These are phyloP conservation scores for Coreius guichenoti DNA, from an alignment of 2,797 vertebrate species.

Conservation along the genomic window DNA sequence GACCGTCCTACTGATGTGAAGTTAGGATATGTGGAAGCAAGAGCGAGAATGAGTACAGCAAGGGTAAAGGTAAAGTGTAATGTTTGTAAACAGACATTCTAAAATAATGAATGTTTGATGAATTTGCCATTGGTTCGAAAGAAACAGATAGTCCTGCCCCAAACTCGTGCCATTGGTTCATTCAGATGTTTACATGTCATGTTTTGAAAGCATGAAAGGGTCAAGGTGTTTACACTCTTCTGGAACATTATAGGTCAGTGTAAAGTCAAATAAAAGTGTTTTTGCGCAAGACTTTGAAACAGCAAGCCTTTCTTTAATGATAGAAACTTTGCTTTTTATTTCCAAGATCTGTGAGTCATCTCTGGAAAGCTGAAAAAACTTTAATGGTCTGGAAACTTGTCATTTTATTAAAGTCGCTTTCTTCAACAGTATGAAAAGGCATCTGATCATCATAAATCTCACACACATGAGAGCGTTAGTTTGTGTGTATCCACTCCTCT, in stretches of 20 bases:
- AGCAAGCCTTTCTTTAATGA: constrained; percentile 9
- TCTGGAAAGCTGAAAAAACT: not conserved
- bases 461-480: not conserved
- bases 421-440: constrained; percentile 22
- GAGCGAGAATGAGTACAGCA: not conserved
- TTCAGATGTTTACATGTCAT: not conserved
- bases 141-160: not conserved
- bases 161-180: not conserved
- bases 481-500: constrained; percentile 14
- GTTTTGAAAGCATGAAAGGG: not conserved
- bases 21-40: not conserved
- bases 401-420: constrained; percentile 15
- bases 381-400: constrained; percentile 38
- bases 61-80: not conserved
- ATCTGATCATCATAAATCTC: constrained; percentile 24
- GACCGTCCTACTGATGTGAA: not conserved
- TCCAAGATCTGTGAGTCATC: constrained; percentile 37
- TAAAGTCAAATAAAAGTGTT: not conserved
- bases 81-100: not conserved
- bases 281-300: constrained; percentile 15
- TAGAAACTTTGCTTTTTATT: not conserved
- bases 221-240: not conserved
- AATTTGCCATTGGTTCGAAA: not conserved
- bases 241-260: not conserved
- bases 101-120: not conserved